Conservation (phyloP, 2,797 vertebrate species). For the Anguilla anguilla region DNA sequence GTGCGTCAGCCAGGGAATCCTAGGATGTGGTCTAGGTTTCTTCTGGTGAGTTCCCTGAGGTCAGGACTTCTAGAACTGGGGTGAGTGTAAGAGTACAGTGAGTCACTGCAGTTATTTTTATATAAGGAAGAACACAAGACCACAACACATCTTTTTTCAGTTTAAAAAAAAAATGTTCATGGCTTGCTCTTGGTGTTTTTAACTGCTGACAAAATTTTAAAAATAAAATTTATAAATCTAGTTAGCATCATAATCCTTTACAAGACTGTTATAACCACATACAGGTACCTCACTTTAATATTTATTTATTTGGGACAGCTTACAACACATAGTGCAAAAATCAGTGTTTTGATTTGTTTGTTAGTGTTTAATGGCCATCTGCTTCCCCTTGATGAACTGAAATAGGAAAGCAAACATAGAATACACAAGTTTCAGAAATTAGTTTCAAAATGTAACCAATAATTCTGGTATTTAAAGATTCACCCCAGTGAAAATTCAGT, state of each 20-base stretch:
- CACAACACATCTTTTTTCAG: neutral
- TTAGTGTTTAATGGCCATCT: neutral
- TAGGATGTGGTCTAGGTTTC: neutral
- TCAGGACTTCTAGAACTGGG: neutral
- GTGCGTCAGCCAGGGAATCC: neutral
- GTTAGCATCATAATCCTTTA: neutral
- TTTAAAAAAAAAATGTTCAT: neutral
- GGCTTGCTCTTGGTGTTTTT: neutral
- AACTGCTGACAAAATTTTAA: neutral
- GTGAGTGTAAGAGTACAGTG: neutral
- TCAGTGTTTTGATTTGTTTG: neutral
- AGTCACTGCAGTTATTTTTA: slow-evolving; percentile 2
- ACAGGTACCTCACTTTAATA: neutral
- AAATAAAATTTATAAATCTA: neutral
- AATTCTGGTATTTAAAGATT: neutral
- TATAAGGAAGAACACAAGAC: neutral
- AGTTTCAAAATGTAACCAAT: too few relatives aligned
- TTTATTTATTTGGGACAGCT: neutral
- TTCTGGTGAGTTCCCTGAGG: neutral
- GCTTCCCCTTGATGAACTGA: neutral
- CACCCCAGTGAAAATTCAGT: neutral
- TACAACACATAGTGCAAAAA: too few relatives aligned
- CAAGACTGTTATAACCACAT: neutral
- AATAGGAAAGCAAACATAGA: neutral
- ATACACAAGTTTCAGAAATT: neutral